Conservation (phyloP, 2,888 invertebrate species). For the Cyclophora albipunctata region DNA sequence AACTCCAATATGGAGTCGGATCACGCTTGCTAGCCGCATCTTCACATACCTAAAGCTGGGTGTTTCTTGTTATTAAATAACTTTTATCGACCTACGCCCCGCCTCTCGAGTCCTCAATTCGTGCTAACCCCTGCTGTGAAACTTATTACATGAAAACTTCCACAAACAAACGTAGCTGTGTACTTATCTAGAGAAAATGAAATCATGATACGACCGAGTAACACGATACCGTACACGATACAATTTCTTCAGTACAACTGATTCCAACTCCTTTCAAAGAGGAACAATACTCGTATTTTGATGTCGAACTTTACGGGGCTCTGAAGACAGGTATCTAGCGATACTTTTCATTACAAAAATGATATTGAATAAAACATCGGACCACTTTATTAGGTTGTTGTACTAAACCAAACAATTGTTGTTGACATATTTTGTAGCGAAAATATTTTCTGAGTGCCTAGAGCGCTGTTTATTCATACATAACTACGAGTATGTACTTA, state of each 20-base stretch:
- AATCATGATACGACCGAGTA: constrained; percentile 13
- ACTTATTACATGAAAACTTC: constrained; percentile 33
- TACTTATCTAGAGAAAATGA: constrained; percentile 15
- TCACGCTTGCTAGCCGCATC: constrained; percentile 30
- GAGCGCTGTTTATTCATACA: constrained; percentile 3
- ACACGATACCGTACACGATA: constrained; percentile 3
- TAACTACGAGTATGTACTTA: constrained; percentile 11
- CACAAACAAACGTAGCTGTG: constrained; percentile 17
- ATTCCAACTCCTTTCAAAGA: constrained; percentile 2
- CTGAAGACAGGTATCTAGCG: constrained; percentile 3
- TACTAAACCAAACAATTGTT: constrained; percentile 15
- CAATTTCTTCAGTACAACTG: constrained; percentile 1
- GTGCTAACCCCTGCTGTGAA: constrained; percentile 24
- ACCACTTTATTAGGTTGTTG: constrained; percentile 16
- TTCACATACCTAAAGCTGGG: constrained; percentile 36
- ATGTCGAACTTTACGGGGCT: constrained; percentile 4
- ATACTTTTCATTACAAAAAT: constrained; percentile 16
- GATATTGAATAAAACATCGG: constrained; percentile 19
- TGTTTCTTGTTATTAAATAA: constrained; percentile 68
- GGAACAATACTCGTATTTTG: constrained; percentile 7
- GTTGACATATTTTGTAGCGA: constrained; percentile 8
- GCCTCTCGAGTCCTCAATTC: constrained; percentile 26
- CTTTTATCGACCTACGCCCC: constrained; percentile 58
- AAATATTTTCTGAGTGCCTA: constrained; percentile 10
- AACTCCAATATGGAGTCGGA: constrained; percentile 28